phyloP scores from a whole-genome alignment of 1,140 invertebrate species.

The Acromyrmex heyeri region DNA sequence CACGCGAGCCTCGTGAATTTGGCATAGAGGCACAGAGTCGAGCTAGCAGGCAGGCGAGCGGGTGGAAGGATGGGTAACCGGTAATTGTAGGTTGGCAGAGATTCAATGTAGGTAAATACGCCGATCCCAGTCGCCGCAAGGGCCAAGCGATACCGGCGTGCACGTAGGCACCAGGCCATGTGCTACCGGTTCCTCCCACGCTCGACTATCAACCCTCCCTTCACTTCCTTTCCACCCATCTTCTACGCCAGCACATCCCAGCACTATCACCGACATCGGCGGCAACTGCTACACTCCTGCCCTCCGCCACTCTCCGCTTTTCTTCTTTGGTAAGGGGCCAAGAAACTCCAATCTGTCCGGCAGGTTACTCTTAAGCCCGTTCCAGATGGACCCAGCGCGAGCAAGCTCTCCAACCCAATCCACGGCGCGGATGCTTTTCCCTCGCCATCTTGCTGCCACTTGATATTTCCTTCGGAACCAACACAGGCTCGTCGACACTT shows the following conservation, averaged over 20 bases:
- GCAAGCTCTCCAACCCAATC: slow-evolving; percentile 65
- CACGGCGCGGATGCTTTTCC: slow-evolving; percentile 68
- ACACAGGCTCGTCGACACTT: slow-evolving; percentile 68
- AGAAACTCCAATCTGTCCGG: slow-evolving; percentile 83
- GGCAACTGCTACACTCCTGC: slow-evolving; percentile 68
- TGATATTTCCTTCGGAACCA: slow-evolving; percentile 72
- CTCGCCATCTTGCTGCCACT: slow-evolving; percentile 72
- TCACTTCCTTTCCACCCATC: slow-evolving; percentile 43
- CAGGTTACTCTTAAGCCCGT: slow-evolving; percentile 79
- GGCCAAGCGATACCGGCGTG: slow-evolving; percentile 75
- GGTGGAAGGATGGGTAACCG: slow-evolving; percentile 84
- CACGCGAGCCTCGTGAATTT: slow-evolving; percentile 81
- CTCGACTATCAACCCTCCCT: slow-evolving; percentile 32
- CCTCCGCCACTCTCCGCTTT: slow-evolving; percentile 66
- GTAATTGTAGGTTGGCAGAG: slow-evolving; percentile 87
- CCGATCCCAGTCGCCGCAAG: slow-evolving; percentile 78
- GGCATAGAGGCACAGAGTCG: slow-evolving; percentile 78
- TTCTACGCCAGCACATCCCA: slow-evolving; percentile 53
- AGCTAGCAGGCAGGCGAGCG: slow-evolving; percentile 52
- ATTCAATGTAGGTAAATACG: slow-evolving; percentile 87
- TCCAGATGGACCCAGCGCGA: slow-evolving; percentile 80
- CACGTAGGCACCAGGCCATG: slow-evolving; percentile 82
- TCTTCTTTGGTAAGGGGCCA: slow-evolving; percentile 84
- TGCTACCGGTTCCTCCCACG: slow-evolving; percentile 73
- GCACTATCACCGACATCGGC: slow-evolving; percentile 61